These are phyloP conservation scores for Acropternis orthonyx DNA, from an alignment of 2,797 vertebrate genomes.

Conservation along the genomic window DNA sequence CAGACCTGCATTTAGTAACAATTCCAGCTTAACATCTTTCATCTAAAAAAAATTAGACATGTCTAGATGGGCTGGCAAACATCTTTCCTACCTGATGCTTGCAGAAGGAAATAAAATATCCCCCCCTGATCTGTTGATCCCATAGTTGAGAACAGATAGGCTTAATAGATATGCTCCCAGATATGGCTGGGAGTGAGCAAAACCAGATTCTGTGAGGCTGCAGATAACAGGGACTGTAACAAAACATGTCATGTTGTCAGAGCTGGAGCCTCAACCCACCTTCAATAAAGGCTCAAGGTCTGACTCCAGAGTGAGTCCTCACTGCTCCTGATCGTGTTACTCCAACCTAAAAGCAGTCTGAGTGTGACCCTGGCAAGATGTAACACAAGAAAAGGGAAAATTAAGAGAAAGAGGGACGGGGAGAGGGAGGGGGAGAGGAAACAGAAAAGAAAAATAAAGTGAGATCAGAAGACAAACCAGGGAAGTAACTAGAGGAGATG, in stretches of 20 bases:
- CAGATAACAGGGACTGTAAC: not conserved
- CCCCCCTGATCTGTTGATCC: not conserved
- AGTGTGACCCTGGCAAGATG: too few species aligned
- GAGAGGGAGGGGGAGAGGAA: not conserved
- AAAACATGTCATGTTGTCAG: not conserved
- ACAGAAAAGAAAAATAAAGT: too few species aligned
- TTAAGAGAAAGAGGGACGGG: not conserved
- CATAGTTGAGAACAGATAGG: not conserved
- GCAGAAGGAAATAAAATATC: not conserved
- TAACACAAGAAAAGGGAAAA: too few species aligned
- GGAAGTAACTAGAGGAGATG: not conserved
- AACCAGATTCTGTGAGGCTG: not conserved
- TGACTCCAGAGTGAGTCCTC: not conserved
- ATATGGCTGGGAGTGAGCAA: not conserved
- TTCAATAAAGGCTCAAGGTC: fast-evolving
- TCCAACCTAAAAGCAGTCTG: not conserved
- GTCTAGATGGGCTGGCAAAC: not conserved
- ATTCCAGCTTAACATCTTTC: not conserved
- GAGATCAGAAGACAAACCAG: not conserved
- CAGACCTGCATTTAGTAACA: not conserved
- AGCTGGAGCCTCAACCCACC: not conserved
- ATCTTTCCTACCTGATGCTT: not conserved
- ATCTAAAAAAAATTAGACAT: not conserved
- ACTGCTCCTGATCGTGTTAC: not conserved
- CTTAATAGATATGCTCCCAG: not conserved